phyloP scores from a whole-genome alignment of 2,797 vertebrate genomes.

The Pangasius mekongensis region DNA sequence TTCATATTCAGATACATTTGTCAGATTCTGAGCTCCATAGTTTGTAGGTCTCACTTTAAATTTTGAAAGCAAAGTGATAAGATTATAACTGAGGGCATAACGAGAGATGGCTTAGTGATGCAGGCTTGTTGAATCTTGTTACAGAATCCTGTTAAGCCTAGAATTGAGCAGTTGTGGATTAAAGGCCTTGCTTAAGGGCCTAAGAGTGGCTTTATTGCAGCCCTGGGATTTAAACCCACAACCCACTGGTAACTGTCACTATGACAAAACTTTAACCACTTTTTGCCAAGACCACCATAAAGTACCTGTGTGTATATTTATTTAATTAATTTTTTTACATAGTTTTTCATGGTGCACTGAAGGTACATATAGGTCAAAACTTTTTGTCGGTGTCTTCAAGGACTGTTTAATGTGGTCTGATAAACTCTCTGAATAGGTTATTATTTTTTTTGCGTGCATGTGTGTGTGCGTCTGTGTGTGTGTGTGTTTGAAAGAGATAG shows the following conservation, averaged over 20 bases:
- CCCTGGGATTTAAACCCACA: background rate
- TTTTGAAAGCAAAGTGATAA: background rate
- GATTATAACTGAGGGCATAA: background rate
- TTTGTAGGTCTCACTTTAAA: too few relatives aligned
- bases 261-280: background rate
- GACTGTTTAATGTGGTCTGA: background rate
- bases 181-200: background rate
- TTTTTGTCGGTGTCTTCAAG: background rate
- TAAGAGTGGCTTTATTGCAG: background rate
- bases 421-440: background rate
- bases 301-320: background rate
- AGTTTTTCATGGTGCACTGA: background rate
- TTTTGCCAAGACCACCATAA: background rate
- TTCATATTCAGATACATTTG: background rate
- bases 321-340: background rate
- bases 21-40: background rate
- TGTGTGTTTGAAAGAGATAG: too few relatives aligned
- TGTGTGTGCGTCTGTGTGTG: too few relatives aligned
- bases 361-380: background rate
- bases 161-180: background rate
- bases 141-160: background rate
- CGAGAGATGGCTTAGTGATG: background rate
- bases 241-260: background rate
- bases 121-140: background rate
- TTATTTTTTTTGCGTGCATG: background rate